These are phyloP conservation scores for Neoniphon sammara DNA, from an alignment of 2,797 vertebrate genomes.

Conservation along the genomic window DNA sequence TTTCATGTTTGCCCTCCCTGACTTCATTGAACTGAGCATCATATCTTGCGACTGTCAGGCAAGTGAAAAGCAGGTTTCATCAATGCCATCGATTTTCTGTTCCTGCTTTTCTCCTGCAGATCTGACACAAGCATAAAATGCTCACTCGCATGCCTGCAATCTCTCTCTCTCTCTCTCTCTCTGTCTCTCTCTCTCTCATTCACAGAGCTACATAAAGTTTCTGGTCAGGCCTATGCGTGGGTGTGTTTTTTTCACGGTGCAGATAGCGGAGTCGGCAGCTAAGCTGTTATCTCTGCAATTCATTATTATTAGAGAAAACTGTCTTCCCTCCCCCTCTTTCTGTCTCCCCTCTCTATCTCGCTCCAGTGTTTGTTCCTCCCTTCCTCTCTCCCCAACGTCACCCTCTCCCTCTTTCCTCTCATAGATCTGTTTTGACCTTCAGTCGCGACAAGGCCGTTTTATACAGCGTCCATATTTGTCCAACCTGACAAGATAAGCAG, in stretches of 20 bases:
- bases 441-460: constrained; percentile 68
- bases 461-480: constrained; percentile 72
- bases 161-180: neutral
- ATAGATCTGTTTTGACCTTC: constrained; percentile 78
- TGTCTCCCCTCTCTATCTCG: neutral
- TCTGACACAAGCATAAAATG: neutral
- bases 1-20: too few relatives aligned
- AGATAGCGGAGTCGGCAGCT: constrained; percentile 55
- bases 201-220: constrained; percentile 33
- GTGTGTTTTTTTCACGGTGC: constrained; percentile 44
- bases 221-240: constrained; percentile 20
- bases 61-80: constrained; percentile 3
- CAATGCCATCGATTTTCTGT: constrained; percentile 14
- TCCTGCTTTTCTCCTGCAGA: constrained; percentile 5
- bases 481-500: constrained; percentile 70
- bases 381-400: neutral
- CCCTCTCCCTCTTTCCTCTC: constrained; percentile 26
- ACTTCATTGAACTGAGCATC: constrained; percentile 2
- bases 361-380: constrained; percentile 23
- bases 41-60: constrained; percentile 1
- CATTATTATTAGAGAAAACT: constrained; percentile 69
- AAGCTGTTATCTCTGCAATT: constrained; percentile 67
- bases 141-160: neutral
- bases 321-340: constrained; percentile 34
- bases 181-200: neutral